These are phyloP conservation scores for Loris lydekkerianus DNA, from an alignment of 2,797 vertebrate species.

Conservation along the genomic window DNA sequence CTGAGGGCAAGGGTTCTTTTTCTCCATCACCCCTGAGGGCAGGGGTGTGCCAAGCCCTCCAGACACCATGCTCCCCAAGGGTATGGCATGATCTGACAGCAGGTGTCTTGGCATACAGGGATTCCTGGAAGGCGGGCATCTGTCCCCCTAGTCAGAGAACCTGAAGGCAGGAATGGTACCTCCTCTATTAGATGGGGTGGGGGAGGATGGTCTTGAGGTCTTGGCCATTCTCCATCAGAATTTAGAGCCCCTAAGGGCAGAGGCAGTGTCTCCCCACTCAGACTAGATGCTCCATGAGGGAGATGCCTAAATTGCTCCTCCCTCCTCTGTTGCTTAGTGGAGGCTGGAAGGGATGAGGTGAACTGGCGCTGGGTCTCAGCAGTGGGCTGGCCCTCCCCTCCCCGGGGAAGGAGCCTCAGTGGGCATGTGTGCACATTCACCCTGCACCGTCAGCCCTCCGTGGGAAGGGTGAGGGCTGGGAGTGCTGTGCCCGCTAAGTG, in stretches of 20 bases:
- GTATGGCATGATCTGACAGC: not conserved
- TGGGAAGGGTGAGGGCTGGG: constrained; percentile 85
- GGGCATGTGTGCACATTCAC: constrained; percentile 81
- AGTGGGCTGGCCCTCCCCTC: not conserved
- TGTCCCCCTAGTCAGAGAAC: not conserved
- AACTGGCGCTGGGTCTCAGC: fast-evolving
- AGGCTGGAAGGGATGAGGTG: not conserved
- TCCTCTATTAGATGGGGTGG: not conserved
- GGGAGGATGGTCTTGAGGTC: not conserved
- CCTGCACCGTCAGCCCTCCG: constrained; percentile 74
- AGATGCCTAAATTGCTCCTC: not conserved
- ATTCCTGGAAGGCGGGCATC: not conserved
- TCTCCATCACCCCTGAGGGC: not conserved
- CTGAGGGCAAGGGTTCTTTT: not conserved
- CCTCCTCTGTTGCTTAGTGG: not conserved
- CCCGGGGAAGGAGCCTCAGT: not conserved
- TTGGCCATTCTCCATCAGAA: not conserved
- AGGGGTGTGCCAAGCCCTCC: not conserved
- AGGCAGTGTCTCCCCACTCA: not conserved
- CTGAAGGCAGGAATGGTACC: not conserved
- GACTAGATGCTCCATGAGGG: not conserved
- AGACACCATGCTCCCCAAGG: not conserved
- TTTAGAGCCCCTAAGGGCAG: not conserved
- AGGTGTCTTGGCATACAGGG: not conserved
- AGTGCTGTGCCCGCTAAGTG: constrained; percentile 87